Percentiles rank a stretch among this genome's conserved stretches.
Conservation (phyloP, 1,140 invertebrate species). For the Apis laboriosa region DNA sequence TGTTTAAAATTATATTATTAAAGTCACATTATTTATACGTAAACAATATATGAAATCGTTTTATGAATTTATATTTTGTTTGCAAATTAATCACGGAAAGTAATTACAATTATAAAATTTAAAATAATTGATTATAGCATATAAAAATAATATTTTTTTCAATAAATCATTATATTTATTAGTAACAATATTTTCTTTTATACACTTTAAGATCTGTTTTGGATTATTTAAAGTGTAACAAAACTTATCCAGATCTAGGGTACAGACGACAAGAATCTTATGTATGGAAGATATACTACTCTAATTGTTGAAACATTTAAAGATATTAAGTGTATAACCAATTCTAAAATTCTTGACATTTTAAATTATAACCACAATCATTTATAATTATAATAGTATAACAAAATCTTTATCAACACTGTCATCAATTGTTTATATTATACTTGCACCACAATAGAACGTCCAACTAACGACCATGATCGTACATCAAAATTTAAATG, state of each 20-base stretch:
- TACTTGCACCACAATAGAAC: constrained; percentile 48
- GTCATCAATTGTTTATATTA: constrained; percentile 66
- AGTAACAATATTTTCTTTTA: neutral
- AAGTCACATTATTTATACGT: neutral
- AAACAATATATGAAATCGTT: neutral
- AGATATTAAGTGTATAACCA: neutral
- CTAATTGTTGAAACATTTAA: constrained; percentile 42
- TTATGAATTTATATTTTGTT: constrained; percentile 5
- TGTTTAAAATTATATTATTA: neutral
- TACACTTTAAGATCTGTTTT: constrained; percentile 1
- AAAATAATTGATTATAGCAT: neutral
- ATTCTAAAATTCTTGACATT: neutral
- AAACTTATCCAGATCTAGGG: constrained; percentile 34
- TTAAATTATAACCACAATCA: constrained; percentile 38
- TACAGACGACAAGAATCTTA: constrained; percentile 46
- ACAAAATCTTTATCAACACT: neutral
- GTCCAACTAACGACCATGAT: constrained; percentile 44
- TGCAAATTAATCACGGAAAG: constrained; percentile 25
- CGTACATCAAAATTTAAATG: constrained; percentile 20
- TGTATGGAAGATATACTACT: constrained; percentile 51
- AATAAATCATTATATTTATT: neutral
- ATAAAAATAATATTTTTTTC: neutral
- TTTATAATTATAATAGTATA: constrained; percentile 41
- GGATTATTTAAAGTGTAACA: constrained; percentile 20
- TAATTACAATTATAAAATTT: neutral